Conservation (phyloP, 2,797 vertebrate genomes). For the Lateolabrax maculatus region DNA sequence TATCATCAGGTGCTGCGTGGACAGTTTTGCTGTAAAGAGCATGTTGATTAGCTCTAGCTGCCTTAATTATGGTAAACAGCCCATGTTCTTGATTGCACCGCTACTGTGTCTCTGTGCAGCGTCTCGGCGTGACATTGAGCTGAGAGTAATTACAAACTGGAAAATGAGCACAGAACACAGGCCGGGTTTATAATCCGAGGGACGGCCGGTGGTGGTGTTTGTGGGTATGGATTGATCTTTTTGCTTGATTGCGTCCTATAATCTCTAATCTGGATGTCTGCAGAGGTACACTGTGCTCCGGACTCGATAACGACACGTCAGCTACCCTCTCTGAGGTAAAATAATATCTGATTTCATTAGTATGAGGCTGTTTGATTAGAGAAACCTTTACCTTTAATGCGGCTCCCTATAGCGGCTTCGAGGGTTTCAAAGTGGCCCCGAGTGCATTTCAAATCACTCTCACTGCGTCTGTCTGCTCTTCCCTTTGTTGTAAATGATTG, state of each 20-base stretch:
- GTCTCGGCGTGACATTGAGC: conserved; percentile 20
- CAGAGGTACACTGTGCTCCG: conserved; percentile 15
- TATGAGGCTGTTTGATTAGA: conserved; percentile 39
- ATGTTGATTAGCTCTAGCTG: conserved; percentile 16
- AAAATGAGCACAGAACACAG: conserved; percentile 39
- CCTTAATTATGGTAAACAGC: conserved; percentile 31
- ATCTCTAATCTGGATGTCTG: conserved; percentile 67
- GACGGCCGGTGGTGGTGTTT: neutral
- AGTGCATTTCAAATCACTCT: conserved; percentile 21
- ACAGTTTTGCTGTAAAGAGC: conserved; percentile 4
- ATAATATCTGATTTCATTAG: conserved; percentile 55
- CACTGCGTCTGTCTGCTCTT: neutral
- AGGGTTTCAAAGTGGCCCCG: conserved; percentile 18
- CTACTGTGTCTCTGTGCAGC: neutral
- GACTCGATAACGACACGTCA: conserved; percentile 41
- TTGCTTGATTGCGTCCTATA: conserved; percentile 69
- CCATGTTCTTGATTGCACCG: conserved; percentile 33
- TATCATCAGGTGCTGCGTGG: neutral
- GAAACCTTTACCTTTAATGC: conserved; percentile 31
- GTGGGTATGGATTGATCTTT: conserved; percentile 67
- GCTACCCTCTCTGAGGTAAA: conserved; percentile 43
- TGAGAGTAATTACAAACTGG: conserved; percentile 48
- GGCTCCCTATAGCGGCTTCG: conserved; percentile 7
- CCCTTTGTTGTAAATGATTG: conserved; percentile 43
- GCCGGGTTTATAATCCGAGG: conserved; percentile 50